Evolutionary conservation across 1,140 invertebrate genomes (phyloP).

Genomic region (Bicyclus anynana): DNA sequence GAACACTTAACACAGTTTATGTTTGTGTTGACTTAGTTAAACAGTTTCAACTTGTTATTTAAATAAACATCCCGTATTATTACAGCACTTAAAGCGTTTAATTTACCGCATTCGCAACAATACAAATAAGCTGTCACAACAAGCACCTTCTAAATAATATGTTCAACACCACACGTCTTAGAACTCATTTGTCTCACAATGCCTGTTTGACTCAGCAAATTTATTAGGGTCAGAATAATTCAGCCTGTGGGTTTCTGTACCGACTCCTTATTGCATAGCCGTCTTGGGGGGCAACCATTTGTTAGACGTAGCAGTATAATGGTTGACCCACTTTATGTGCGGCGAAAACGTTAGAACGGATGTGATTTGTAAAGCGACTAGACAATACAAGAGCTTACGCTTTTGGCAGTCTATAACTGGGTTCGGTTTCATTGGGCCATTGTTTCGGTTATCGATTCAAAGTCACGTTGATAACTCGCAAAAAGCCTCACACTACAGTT

Average conservation of each 20-base stretch:
- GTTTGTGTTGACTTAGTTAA: not conserved
- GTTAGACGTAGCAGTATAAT: slow-evolving; percentile 65
- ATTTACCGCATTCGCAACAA: slow-evolving; percentile 24
- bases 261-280: slow-evolving; percentile 66
- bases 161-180: slow-evolving; percentile 51
- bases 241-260: slow-evolving; percentile 67
- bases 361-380: slow-evolving; percentile 55
- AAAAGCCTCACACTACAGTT: not conserved
- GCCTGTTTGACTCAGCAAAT: slow-evolving; percentile 70
- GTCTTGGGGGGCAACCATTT: slow-evolving; percentile 67
- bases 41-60: not conserved
- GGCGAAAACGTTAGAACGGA: slow-evolving; percentile 40
- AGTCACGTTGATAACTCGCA: slow-evolving; percentile 12
- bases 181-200: slow-evolving; percentile 72
- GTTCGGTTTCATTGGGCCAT: slow-evolving; percentile 12
- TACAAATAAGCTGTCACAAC: slow-evolving; percentile 37
- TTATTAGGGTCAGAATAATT: slow-evolving; percentile 75
- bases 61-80: not conserved
- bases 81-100: not conserved
- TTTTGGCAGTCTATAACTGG: slow-evolving; percentile 17
- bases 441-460: slow-evolving; percentile 16
- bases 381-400: slow-evolving; percentile 43
- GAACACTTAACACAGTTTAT: too few species aligned
- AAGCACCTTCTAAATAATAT: slow-evolving; percentile 35
- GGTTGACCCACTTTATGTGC: slow-evolving; percentile 66